Evolutionary conservation across 1,140 invertebrate species (phyloP).

Genomic region (Brachionus plicatilis): DNA sequence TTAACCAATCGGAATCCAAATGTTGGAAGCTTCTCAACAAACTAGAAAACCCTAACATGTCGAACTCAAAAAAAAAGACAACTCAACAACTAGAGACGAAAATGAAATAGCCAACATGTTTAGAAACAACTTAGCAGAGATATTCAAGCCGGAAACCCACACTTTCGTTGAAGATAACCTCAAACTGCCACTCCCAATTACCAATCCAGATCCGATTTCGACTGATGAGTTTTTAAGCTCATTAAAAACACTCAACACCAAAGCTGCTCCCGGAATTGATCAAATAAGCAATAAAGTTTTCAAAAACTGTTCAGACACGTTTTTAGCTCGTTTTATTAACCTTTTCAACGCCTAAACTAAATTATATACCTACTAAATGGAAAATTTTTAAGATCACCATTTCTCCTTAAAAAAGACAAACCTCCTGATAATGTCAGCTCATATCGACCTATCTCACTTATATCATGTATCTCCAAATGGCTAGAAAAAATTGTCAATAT

Average conservation of each 20-base stretch:
- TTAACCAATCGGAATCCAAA: neutral
- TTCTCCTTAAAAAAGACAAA: slow-evolving; percentile 41
- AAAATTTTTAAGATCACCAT: slow-evolving; percentile 26
- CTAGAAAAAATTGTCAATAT: slow-evolving; percentile 40
- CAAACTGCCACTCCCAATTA: neutral
- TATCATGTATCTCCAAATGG: slow-evolving; percentile 18
- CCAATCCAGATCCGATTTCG: neutral
- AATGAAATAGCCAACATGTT: neutral
- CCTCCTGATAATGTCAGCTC: neutral
- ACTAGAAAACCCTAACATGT: neutral
- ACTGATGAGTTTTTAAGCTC: neutral
- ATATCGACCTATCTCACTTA: slow-evolving; percentile 42
- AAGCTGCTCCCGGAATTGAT: neutral
- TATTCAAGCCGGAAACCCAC: neutral
- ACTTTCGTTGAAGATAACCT: neutral
- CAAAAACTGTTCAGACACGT: neutral
- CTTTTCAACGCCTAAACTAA: neutral
- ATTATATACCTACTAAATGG: slow-evolving; percentile 31
- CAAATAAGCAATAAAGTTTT: neutral
- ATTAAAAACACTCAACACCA: neutral
- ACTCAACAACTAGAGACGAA: neutral
- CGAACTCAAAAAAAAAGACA: neutral
- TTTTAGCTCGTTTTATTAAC: neutral
- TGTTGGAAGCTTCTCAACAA: neutral
- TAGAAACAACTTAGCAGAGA: neutral